Evolutionary conservation across 2,113 vertebrate species (phyloP).

Genomic region (Uropsilus gracilis): DNA sequence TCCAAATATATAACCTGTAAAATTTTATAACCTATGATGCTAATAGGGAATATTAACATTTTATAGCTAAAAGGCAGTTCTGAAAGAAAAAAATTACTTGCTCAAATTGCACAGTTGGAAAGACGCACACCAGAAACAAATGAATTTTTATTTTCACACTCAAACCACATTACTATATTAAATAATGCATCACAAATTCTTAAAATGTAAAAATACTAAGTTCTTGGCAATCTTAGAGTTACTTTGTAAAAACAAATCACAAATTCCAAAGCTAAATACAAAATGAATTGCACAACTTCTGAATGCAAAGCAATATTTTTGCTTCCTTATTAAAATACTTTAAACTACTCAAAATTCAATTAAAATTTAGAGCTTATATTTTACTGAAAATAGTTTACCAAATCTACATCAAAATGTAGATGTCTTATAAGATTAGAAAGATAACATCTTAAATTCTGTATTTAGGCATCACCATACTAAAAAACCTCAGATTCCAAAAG

Average conservation of each 20-base stretch:
- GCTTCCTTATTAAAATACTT: neutral
- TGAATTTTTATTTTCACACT: neutral
- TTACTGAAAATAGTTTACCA: slow-evolving; percentile 47
- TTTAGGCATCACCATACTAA: neutral
- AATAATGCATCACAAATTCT: slow-evolving; percentile 6
- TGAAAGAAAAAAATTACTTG: neutral
- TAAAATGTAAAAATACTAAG: slow-evolving; percentile 23
- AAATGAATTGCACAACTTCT: neutral
- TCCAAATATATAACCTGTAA: neutral
- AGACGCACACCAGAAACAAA: neutral
- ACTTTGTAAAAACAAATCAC: neutral
- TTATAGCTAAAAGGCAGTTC: neutral
- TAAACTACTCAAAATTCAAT: neutral
- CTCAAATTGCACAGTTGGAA: slow-evolving; percentile 23
- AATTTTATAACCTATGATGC: neutral
- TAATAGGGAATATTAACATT: slow-evolving; percentile 10
- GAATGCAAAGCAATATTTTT: slow-evolving; percentile 25
- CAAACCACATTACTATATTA: neutral
- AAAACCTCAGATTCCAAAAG: neutral
- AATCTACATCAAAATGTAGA: neutral
- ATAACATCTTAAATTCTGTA: neutral
- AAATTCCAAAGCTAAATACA: slow-evolving; percentile 4
- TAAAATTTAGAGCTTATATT: neutral
- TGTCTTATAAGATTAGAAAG: slow-evolving; percentile 10
- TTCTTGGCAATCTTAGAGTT: slow-evolving; percentile 19